phyloP scores from a whole-genome alignment of 2,797 vertebrate species.

The Meriones psammophilus region DNA sequence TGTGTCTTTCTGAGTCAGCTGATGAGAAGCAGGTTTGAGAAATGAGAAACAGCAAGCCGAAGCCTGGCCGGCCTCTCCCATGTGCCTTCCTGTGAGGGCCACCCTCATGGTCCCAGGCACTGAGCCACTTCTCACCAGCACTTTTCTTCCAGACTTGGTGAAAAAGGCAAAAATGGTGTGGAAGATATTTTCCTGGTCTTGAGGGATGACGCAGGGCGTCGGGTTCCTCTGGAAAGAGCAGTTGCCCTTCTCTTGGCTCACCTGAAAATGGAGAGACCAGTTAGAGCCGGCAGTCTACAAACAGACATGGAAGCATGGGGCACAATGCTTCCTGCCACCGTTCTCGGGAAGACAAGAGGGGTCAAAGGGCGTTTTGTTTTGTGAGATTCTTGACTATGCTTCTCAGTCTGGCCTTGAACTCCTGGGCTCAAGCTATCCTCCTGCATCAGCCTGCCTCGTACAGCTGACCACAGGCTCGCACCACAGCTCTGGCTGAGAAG shows the following conservation, averaged over 20 bases:
- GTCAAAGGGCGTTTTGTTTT: background rate
- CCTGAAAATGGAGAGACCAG: conserved; percentile 88
- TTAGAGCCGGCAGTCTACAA: conserved; percentile 2
- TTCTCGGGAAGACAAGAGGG: background rate
- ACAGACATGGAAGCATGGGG: background rate
- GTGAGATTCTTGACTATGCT: background rate
- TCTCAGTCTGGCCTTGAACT: background rate
- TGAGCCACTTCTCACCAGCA: conserved; percentile 92
- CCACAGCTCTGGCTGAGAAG: background rate
- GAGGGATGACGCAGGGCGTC: conserved; percentile 94
- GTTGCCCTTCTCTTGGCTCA: conserved; percentile 94
- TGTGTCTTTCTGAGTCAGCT: conserved; percentile 12
- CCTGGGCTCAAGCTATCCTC: background rate
- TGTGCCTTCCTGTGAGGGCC: background rate
- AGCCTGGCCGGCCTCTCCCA: background rate
- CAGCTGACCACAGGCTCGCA: background rate
- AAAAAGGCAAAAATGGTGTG: conserved; percentile 99
- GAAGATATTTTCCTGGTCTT: conserved; percentile 97
- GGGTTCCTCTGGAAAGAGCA: conserved; percentile 94
- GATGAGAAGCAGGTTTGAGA: conserved; percentile 60
- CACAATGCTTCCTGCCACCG: background rate
- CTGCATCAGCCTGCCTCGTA: background rate
- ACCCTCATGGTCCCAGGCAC: background rate
- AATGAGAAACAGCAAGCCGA: conserved; percentile 44
- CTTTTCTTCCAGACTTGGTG: conserved; percentile 97